Conservation (phyloP, 2,797 vertebrate species). For the Aratinga solstitialis region DNA sequence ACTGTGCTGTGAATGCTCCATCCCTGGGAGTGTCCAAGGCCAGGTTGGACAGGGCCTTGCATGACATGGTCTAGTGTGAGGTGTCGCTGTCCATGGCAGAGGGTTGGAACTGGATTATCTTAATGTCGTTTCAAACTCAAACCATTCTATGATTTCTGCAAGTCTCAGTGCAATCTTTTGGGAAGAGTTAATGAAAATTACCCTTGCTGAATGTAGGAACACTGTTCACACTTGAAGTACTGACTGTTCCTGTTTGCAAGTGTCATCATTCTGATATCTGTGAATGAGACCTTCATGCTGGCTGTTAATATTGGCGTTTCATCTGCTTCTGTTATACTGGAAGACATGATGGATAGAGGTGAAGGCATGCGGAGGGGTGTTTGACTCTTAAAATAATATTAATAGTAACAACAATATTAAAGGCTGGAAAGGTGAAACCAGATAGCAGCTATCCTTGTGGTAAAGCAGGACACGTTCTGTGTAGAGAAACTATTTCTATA, state of each 20-base stretch:
- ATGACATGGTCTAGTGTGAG: background rate
- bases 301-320: background rate
- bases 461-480: background rate
- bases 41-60: background rate
- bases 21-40: background rate
- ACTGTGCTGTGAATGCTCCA: background rate
- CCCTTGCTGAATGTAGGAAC: background rate
- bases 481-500: background rate
- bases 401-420: background rate
- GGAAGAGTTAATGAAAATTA: background rate
- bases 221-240: background rate
- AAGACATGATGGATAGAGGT: background rate
- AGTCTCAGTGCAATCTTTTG: background rate
- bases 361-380: background rate
- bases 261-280: background rate
- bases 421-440: background rate
- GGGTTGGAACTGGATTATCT: background rate
- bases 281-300: background rate
- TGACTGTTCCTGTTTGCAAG: background rate
- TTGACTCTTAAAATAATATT: background rate
- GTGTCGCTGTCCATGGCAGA: background rate
- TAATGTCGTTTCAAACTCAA: background rate
- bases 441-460: background rate
- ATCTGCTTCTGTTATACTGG: background rate
- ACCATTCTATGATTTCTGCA: background rate